These are phyloP conservation scores for Enchytraeus crypticus DNA, from an alignment of 2,888 invertebrate species.

Conservation along the genomic window DNA sequence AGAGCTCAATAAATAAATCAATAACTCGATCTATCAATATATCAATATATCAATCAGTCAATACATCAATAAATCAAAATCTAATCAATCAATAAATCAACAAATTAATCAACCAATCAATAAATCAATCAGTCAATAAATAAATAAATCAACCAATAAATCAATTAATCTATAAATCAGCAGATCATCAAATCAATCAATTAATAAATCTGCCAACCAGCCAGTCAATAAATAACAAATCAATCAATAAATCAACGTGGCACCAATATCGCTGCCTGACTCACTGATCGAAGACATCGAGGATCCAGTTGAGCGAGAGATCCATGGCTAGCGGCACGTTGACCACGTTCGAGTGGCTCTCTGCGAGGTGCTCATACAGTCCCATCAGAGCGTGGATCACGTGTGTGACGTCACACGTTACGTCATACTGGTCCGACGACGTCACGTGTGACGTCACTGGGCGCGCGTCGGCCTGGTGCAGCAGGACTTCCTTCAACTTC, in stretches of 20 bases:
- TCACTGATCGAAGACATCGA: conserved; percentile 41
- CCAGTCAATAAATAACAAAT: not conserved
- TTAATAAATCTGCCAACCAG: not conserved
- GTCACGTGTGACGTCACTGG: conserved; percentile 50
- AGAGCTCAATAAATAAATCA: too few relatives aligned
- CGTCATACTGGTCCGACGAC: too few relatives aligned
- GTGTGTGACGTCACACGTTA: conserved; percentile 65
- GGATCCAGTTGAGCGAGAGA: conserved; percentile 37
- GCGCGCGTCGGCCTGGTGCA: too few relatives aligned
- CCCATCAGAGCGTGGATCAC: conserved; percentile 51
- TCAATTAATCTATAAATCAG: not conserved
- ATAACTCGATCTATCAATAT: too few relatives aligned
- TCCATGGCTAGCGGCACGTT: conserved; percentile 28
- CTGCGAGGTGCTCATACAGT: not conserved
- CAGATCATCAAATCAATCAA: not conserved
- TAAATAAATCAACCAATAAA: not conserved
- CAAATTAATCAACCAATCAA: not conserved
- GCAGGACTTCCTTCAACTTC: conserved; percentile 56
- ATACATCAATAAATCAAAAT: too few relatives aligned
- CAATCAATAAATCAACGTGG: not conserved
- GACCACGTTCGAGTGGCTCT: conserved; percentile 36
- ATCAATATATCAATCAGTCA: too few relatives aligned
- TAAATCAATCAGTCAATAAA: not conserved
- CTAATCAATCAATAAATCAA: too few relatives aligned
- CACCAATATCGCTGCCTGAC: too few relatives aligned